Conservation (phyloP, 2,797 vertebrate species). For the Manis crassicaudata region DNA sequence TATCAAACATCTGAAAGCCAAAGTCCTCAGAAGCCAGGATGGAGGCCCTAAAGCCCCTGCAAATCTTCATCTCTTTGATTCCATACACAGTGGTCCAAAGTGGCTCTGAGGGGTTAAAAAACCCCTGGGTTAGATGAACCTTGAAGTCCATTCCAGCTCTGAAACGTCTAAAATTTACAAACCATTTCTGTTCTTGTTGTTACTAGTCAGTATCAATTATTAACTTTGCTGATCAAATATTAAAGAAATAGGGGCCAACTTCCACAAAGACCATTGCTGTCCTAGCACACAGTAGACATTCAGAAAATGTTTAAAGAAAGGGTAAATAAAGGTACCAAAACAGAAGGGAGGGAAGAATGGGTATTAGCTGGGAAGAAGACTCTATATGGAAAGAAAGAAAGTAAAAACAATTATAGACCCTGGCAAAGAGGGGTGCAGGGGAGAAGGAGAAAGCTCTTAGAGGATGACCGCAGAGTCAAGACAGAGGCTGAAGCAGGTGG, state of each 20-base stretch:
- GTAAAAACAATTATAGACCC: not conserved
- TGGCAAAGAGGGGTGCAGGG: not conserved
- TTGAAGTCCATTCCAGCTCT: not conserved
- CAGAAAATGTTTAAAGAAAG: not conserved
- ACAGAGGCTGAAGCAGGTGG: not conserved
- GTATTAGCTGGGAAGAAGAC: not conserved
- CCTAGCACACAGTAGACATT: not conserved
- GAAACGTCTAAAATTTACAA: slow-evolving; percentile 36
- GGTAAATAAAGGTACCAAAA: slow-evolving; percentile 22
- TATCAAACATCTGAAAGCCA: not conserved
- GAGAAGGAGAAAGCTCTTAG: not conserved
- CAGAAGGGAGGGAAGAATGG: not conserved
- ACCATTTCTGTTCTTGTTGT: slow-evolving; percentile 14
- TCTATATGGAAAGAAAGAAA: slow-evolving; percentile 8
- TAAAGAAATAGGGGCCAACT: not conserved
- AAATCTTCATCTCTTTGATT: not conserved
- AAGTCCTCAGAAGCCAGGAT: not conserved
- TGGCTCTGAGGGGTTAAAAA: not conserved
- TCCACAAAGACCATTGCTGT: not conserved
- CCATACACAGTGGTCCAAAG: not conserved
- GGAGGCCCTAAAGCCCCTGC: not conserved
- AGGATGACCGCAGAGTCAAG: not conserved
- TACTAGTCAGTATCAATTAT: not conserved
- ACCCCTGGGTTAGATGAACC: not conserved
- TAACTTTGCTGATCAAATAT: not conserved